Evolutionary conservation across 2,888 invertebrate species (phyloP), one percentile per base, ranked within the genome.

Genomic region (Dioctria linearis): DNA sequence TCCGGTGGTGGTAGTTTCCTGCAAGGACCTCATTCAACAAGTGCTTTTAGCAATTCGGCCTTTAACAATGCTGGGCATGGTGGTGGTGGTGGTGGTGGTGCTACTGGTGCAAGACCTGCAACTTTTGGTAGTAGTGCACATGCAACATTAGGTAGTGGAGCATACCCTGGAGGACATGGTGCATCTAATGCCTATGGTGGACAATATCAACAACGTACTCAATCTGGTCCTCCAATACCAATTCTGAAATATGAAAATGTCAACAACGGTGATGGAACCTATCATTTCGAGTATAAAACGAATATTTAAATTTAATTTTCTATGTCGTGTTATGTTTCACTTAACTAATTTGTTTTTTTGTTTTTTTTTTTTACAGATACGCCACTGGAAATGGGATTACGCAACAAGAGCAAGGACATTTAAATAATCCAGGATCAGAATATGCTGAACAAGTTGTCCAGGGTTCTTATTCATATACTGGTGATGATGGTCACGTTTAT

Each of bases 331-430:
- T 25, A 25, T 25, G 25, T 25, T 25, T 25, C 25, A 5, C n/a
- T 59, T 1, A n/a, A 11, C 13, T 9, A 54, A 49, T 66, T 5
- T 3, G 25, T 51, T 11, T 5, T 25, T 9, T 13, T 39, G 9
- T 65, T 3, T 46, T 40, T 11, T 40, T 3, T 42, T 25, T 66
- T 5, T 5, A 2, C 43, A 90, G 91, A 37, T 93, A 91, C 86
- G 92, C 92, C 84, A 93, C 93, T 82, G 93, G 92, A 83, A 93
- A 93, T 86, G 92, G 93, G 75, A 93, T 93, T 83, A 90, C 90
- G 84, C 91, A 90, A 1, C 90, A 92, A 85, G 91, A 91, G 85
- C 85, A 86, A 49, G 91, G 90, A 65, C 91, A 91, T 82, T 90
- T 92, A 87, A 90, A 91, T 84, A 91, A 91, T 83, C 89, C 90